These are phyloP conservation scores for Cetoscarus ocellatus DNA, from an alignment of 2,797 vertebrate species.

Conservation along the genomic window DNA sequence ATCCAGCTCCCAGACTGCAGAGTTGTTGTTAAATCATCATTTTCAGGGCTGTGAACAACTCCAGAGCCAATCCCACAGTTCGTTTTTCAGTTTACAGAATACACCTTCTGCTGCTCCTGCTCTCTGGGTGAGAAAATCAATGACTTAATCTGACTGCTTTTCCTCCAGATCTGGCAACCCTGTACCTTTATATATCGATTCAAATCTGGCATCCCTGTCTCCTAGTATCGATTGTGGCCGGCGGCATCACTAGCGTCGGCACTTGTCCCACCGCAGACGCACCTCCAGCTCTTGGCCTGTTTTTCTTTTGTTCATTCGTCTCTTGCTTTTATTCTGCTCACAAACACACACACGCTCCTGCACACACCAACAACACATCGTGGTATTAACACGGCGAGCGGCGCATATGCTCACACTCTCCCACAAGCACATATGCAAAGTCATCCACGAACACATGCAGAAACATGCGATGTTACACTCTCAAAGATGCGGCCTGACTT, in stretches of 20 bases:
- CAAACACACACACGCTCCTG: constrained; percentile 13
- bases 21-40: constrained; percentile 1
- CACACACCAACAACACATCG: not conserved
- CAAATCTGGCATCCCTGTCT: constrained; percentile 52
- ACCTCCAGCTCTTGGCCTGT: constrained; percentile 13
- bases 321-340: constrained; percentile 14
- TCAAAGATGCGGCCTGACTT: constrained; percentile 1
- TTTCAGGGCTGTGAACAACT: constrained; percentile 1
- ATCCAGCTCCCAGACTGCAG: not conserved
- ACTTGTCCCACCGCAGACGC: constrained; percentile 22
- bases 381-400: constrained; percentile 8
- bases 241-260: constrained; percentile 14
- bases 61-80: constrained; percentile 5
- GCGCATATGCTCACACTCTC: constrained; percentile 28
- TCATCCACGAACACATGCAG: constrained; percentile 32
- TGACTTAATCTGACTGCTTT: constrained; percentile 72
- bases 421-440: constrained; percentile 44
- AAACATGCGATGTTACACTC: constrained; percentile 11
- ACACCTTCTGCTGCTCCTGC: constrained; percentile 44
- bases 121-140: constrained; percentile 57
- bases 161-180: constrained; percentile 59
- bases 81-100: constrained; percentile 26
- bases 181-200: constrained; percentile 49
- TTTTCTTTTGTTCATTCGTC: constrained; percentile 16
- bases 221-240: constrained; percentile 44